Conservation (phyloP, 2,113 vertebrate species). For the Apteryx mantelli region DNA sequence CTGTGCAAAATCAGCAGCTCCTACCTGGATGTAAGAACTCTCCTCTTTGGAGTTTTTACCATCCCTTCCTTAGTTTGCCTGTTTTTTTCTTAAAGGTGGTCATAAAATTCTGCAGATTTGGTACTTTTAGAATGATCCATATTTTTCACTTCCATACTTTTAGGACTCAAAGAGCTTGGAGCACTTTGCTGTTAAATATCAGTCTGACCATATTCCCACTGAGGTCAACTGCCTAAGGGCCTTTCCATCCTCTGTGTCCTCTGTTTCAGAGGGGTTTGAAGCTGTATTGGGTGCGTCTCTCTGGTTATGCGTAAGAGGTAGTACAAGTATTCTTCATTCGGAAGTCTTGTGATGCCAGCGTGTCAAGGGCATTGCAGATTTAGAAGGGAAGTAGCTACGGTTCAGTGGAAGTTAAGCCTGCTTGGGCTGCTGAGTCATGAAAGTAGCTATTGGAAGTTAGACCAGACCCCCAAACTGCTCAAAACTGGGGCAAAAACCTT, state of each 20-base stretch:
- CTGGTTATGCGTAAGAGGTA: background rate
- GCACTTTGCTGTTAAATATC: background rate
- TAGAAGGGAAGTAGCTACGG: background rate
- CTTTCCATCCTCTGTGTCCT: background rate
- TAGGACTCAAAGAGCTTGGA: background rate
- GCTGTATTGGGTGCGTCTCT: background rate
- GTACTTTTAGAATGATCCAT: background rate
- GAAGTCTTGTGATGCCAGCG: background rate
- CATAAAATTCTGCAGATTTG: background rate
- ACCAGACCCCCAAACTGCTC: background rate
- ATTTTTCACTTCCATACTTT: background rate
- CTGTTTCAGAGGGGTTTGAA: background rate
- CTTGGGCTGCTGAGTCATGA: background rate
- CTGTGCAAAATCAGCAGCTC: background rate
- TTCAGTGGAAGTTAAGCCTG: background rate
- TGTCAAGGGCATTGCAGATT: background rate
- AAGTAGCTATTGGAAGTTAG: background rate
- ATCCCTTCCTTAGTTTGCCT: background rate
- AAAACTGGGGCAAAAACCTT: background rate
- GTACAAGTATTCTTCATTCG: background rate
- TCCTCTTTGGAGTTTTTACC: background rate
- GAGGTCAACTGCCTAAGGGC: accelerated
- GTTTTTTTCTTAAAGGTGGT: background rate
- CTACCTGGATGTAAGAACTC: background rate
- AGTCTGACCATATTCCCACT: background rate